Percentiles rank a stretch among this genome's conserved stretches.
phyloP scores from a whole-genome alignment of 2,113 vertebrate species.

The Petroica traversi region DNA sequence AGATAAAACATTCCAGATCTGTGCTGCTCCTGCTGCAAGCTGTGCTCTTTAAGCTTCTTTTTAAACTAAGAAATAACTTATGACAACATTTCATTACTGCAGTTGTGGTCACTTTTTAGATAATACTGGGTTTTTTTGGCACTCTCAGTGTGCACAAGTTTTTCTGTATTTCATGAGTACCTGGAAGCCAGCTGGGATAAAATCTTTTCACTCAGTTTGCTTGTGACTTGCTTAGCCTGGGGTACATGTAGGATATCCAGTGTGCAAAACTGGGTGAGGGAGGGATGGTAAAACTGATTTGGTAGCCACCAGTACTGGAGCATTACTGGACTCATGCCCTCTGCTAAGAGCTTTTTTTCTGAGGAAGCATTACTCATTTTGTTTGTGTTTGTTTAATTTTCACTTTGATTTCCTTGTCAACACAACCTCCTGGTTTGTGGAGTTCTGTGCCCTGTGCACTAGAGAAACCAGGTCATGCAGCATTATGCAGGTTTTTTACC shows the following conservation, averaged over 20 bases:
- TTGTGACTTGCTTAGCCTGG: background rate
- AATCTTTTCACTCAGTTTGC: background rate
- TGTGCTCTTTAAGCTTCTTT: background rate
- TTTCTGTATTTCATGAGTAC: background rate
- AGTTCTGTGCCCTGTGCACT: background rate
- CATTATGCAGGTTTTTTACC: background rate
- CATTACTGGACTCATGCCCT: background rate
- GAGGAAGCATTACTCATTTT: background rate
- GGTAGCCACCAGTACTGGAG: background rate
- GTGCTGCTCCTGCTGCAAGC: background rate
- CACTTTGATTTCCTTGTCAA: background rate
- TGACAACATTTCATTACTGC: accelerated
- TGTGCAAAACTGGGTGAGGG: background rate
- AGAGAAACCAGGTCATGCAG: background rate
- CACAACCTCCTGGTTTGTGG: background rate
- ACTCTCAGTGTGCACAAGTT: background rate
- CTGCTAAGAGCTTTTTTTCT: background rate
- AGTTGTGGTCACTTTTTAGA: background rate
- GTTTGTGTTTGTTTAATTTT: background rate
- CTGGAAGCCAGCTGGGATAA: background rate
- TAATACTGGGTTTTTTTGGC: background rate
- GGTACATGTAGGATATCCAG: background rate
- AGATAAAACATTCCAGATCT: background rate
- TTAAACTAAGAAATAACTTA: background rate
- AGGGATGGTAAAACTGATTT: background rate